A percentile compares a stretch with the other conserved stretches of the same genome.
Evolutionary conservation across 2,797 vertebrate genomes (phyloP).

Genomic region (Pseudotriccus pelzelni): DNA sequence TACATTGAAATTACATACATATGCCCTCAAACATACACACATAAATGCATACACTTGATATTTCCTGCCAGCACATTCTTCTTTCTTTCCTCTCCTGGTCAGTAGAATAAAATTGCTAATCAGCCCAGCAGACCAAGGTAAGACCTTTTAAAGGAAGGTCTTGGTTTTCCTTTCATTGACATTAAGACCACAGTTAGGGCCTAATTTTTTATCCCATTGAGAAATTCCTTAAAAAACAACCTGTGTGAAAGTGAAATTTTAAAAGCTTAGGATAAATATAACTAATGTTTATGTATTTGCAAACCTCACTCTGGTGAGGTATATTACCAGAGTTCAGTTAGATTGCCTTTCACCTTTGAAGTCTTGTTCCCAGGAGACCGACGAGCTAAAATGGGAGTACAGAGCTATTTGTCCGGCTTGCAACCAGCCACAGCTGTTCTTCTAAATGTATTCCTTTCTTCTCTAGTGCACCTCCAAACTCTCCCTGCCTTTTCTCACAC

Average conservation of each 20-base stretch:
- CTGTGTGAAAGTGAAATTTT: background rate
- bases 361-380: background rate
- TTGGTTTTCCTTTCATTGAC: background rate
- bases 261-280: background rate
- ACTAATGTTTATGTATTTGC: background rate
- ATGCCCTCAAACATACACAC: background rate
- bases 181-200: background rate
- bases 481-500: background rate
- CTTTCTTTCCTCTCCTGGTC: background rate
- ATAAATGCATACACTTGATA: background rate
- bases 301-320: background rate
- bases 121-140: background rate
- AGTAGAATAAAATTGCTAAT: background rate
- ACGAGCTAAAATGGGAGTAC: constrained; percentile 21
- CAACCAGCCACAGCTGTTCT: constrained; percentile 7
- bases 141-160: background rate
- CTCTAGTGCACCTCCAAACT: background rate
- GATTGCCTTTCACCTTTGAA: constrained; percentile 30
- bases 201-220: background rate
- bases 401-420: constrained; percentile 17
- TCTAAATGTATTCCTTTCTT: background rate
- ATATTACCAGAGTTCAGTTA: background rate
- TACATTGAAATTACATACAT: background rate
- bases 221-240: background rate
- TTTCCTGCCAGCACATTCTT: background rate